phyloP scores from a whole-genome alignment of 2,797 vertebrate species.

The Xerus rutilus region DNA sequence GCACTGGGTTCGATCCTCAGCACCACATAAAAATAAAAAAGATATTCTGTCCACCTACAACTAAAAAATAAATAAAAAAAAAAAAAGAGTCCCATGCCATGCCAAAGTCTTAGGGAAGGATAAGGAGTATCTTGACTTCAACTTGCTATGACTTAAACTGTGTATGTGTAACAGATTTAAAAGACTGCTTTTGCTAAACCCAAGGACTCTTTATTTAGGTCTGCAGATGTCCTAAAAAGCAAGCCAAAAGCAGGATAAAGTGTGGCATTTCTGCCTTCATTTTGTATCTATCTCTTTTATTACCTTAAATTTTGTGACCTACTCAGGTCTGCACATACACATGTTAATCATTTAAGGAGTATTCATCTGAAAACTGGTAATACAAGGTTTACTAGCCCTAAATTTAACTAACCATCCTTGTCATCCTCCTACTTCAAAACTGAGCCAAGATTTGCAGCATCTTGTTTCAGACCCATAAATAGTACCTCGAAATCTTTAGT shows the following conservation, averaged over 20 bases:
- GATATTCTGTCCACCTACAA: too few species aligned
- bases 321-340: neutral
- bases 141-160: neutral
- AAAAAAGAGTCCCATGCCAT: neutral
- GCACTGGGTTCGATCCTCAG: too few species aligned
- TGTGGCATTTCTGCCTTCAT: neutral
- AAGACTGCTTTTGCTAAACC: neutral
- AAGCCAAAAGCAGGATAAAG: neutral
- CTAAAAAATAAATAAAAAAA: too few species aligned
- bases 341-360: neutral
- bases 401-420: neutral
- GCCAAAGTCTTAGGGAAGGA: neutral
- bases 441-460: neutral
- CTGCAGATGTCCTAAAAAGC: neutral
- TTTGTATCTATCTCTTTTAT: neutral
- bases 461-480: neutral
- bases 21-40: too few species aligned
- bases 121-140: neutral
- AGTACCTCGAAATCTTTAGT: neutral
- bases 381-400: neutral
- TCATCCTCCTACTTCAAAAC: neutral
- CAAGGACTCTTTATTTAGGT: neutral
- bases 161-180: neutral
- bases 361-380: neutral
- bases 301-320: neutral